phyloP scores from a whole-genome alignment of 2,888 invertebrate species.

The Trissolcus brochymenae region DNA sequence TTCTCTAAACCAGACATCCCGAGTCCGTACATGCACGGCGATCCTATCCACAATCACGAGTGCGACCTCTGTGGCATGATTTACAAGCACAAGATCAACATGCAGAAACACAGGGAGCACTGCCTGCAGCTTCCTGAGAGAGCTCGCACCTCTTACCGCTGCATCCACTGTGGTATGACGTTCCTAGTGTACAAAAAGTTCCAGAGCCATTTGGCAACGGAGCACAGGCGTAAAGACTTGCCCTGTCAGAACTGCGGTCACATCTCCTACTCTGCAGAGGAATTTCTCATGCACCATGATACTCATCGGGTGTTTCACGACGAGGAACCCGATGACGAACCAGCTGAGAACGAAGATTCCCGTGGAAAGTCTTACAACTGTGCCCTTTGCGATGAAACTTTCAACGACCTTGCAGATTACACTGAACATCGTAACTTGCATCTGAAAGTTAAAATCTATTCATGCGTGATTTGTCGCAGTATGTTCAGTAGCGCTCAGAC shows the following conservation, averaged over 20 bases:
- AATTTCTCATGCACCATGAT: conserved; percentile 77
- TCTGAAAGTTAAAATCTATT: conserved; percentile 80
- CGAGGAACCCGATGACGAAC: not conserved
- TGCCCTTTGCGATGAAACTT: conserved; percentile 81
- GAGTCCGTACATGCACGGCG: conserved; percentile 70
- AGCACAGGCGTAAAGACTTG: conserved; percentile 71
- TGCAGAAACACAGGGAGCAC: conserved; percentile 68
- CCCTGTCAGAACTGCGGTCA: conserved; percentile 78
- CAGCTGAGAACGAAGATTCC: not conserved
- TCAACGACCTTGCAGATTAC: conserved; percentile 80
- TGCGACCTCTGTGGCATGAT: conserved; percentile 74
- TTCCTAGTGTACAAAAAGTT: conserved; percentile 71
- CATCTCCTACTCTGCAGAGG: conserved; percentile 77
- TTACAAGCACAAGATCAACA: conserved; percentile 71
- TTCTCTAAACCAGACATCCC: conserved; percentile 27
- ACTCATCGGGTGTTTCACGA: conserved; percentile 59
- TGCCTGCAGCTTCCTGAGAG: conserved; percentile 65
- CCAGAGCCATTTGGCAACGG: conserved; percentile 63
- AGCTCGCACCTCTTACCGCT: conserved; percentile 67
- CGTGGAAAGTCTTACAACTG: conserved; percentile 75
- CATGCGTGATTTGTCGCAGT: conserved; percentile 79
- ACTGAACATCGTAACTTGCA: conserved; percentile 83
- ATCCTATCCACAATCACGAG: conserved; percentile 70
- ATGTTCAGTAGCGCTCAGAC: conserved; percentile 81
- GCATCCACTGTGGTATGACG: conserved; percentile 70